Conservation (phyloP, 2,113 vertebrate species). For the Tragelaphus scriptus region DNA sequence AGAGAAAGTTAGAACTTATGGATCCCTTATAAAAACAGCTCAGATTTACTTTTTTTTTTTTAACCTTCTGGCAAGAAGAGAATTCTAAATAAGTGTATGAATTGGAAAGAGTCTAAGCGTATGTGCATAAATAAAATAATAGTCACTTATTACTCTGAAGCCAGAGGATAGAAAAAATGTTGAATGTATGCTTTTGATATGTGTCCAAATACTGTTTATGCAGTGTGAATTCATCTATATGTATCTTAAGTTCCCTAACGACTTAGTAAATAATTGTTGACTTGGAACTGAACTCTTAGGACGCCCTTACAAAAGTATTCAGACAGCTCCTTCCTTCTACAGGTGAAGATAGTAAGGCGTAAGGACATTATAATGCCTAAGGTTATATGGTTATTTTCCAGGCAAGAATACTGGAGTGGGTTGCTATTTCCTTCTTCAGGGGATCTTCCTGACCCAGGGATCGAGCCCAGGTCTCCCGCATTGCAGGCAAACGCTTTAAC, state of each 20-base stretch:
- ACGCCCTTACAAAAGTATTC: not conserved
- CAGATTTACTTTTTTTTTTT: not conserved
- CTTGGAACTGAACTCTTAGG: not conserved
- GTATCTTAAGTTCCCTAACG: not conserved
- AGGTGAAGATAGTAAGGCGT: not conserved
- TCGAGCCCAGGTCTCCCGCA: too few species aligned
- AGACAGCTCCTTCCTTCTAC: not conserved
- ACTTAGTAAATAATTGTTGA: not conserved
- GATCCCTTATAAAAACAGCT: not conserved
- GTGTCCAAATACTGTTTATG: not conserved
- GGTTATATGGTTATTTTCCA: too few species aligned
- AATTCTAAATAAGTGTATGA: not conserved
- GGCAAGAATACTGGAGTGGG: too few species aligned
- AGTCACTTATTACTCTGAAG: not conserved
- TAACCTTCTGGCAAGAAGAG: not conserved
- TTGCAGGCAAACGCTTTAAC: too few species aligned
- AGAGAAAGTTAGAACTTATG: not conserved
- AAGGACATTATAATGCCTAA: not conserved
- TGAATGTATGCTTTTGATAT: not conserved
- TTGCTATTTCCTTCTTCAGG: too few species aligned
- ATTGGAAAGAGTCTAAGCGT: not conserved
- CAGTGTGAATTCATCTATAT: not conserved
- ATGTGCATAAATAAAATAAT: not conserved
- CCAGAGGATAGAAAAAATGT: not conserved
- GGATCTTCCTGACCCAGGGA: too few species aligned